Base-by-base conservation (phyloP, 2,113 vertebrate species). In the Phyllopteryx taeniolatus region DNA sequence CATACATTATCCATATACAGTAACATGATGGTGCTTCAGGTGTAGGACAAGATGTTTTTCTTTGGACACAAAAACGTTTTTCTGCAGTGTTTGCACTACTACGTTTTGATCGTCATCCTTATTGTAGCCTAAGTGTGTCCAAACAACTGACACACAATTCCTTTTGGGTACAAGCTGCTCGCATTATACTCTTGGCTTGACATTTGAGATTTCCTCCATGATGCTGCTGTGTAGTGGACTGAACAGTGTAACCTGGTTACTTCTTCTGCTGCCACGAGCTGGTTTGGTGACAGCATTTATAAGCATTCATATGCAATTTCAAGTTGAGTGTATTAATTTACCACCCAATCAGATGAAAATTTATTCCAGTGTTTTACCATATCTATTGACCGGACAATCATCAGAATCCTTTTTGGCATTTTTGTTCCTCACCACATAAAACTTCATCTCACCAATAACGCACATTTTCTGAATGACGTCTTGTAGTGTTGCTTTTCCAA, bases 401-500 rank as follows among this genome's bases (percentile, higher is more conserved):
- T 61, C 27, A 62, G 13, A 61, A 75, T 77, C 1, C 10, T 19
- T 53, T 69, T 8, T 8, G 19, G 75, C 2, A 5, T n/a, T 51
- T 70, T 9, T 11, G 22, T 51, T 49, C 5, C 19, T 47, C 53
- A 63, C 77, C 54, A 51, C 76, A 62, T 2, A 59, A 44, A 53
- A 74, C 62, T 74, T 66, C 62, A 76, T 80, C 57, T 72, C 19
- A 59, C 54, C 31, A 39, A 14, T 59, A 56, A 22, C 72, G 63
- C 39, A 51, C 66, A 70, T 79, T 79, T 74, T 68, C n/a, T 15
- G 73, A 70, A 74, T 73, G 46, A 67, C 43, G 51, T 39, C 60
- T 54, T 12, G 53, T n/a, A 17, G 53, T 47, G 47, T 75, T 57
- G 35, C 42, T 49, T 78, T 74, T 70, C 35, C 39, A 70, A 77